phyloP scores from a whole-genome alignment of 2,888 invertebrate genomes.

The Taphrorychus bicolor region DNA sequence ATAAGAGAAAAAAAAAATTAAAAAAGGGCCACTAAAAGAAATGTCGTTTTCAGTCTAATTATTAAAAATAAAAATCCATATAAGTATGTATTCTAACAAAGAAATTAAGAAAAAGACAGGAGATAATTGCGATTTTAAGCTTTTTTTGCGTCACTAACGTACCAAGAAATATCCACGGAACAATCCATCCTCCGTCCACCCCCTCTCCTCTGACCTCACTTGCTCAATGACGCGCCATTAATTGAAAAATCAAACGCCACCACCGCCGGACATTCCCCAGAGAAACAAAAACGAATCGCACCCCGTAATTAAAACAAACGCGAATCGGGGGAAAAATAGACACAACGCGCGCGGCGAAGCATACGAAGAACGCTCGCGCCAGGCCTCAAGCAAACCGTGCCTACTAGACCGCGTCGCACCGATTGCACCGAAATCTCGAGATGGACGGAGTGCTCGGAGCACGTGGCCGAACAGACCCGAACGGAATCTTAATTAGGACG shows the following conservation, averaged over 20 bases:
- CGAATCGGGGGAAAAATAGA: not conserved
- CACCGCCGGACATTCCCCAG: too few relatives aligned
- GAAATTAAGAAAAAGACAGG: too few relatives aligned
- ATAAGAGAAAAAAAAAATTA: too few relatives aligned
- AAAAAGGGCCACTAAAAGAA: too few relatives aligned
- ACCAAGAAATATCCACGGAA: constrained; percentile 22
- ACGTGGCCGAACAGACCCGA: constrained; percentile 40
- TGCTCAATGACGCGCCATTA: too few relatives aligned
- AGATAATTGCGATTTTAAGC: too few relatives aligned
- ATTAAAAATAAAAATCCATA: too few relatives aligned
- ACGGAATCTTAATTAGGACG: constrained; percentile 19
- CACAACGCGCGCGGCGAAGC: not conserved
- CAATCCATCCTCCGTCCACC: constrained; percentile 32
- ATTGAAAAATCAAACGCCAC: too few relatives aligned
- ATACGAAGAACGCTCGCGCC: constrained; percentile 10
- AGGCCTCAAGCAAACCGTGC: constrained; percentile 1
- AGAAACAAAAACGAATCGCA: not conserved
- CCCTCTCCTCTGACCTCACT: too few relatives aligned
- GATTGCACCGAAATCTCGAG: constrained; percentile 16
- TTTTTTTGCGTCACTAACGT: too few relatives aligned
- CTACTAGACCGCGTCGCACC: constrained; percentile 31
- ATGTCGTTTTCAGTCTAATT: too few relatives aligned
- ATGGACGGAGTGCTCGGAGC: constrained; percentile 11
- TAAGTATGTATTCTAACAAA: too few relatives aligned
- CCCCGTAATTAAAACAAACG: not conserved